Conservation (phyloP, 1,140 invertebrate genomes). For the Zaprionus vittiger region DNA sequence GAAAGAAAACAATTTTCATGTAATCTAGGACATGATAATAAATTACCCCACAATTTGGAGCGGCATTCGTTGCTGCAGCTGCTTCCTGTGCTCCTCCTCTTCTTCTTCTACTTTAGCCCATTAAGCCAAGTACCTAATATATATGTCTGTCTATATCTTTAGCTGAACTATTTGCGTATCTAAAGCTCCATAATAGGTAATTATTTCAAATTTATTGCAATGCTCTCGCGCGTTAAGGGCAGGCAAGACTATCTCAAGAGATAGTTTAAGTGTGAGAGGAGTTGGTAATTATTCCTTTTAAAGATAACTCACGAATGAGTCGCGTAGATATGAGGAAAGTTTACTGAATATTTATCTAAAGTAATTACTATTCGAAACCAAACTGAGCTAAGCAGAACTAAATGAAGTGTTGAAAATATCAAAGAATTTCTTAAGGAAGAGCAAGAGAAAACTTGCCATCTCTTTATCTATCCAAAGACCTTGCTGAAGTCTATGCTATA, state of each 20-base stretch:
- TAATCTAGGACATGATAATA: slow-evolving; percentile 84
- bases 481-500: background rate
- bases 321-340: background rate
- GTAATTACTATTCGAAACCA: background rate
- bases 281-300: background rate
- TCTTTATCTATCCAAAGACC: background rate
- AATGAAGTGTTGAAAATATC: background rate
- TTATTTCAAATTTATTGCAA: slow-evolving; percentile 84
- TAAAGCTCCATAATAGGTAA: slow-evolving; percentile 82
- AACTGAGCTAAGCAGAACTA: background rate
- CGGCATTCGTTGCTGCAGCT: slow-evolving; percentile 50
- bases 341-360: background rate
- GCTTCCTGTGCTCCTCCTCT: slow-evolving; percentile 12
- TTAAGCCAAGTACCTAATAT: slow-evolving; percentile 48
- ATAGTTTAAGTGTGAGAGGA: background rate
- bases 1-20: slow-evolving; percentile 84
- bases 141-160: slow-evolving; percentile 14
- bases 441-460: background rate
- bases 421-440: background rate
- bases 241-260: background rate
- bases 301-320: background rate
- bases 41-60: slow-evolving; percentile 80
- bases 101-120: slow-evolving; percentile 40
- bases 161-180: slow-evolving; percentile 34
- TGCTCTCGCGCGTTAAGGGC: slow-evolving; percentile 30